Evolutionary conservation across 2,113 vertebrate species (phyloP), one percentile per base, ranked within the genome.

Genomic region (Nannospalax galili): DNA sequence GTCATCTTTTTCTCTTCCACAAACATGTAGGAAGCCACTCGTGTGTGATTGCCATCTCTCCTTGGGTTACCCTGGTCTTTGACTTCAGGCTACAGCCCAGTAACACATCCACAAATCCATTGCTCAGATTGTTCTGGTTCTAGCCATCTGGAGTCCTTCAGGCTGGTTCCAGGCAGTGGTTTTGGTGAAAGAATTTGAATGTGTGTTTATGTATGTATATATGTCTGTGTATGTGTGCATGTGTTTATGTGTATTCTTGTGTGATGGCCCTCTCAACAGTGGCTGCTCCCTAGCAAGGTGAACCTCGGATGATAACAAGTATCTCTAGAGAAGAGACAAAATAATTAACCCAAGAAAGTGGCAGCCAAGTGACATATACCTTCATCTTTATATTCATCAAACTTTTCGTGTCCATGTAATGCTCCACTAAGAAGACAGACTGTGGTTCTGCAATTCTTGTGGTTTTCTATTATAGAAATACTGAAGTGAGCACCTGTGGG

Each of bases 1-100:
- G 5, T 42, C 11, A 30, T 58, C 32, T 62, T 30, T 22, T 28
- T 58, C 14, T 67, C 58, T 79, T 77, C 72, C 28, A 12, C 60
- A 65, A 84, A n/a, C 28, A 56, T 12, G 52, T 37, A 60, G 69
- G 64, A 75, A 84, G n/a, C 58, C 73, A 58, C 7, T 2, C 20
- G 5, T 28, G 30, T 15, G 48, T 19, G 52, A 2, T 3, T 4
- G 0, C n/a, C 52, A 1, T 0, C 22, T 28, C 28, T 78, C 80
- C n/a, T 69, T 10, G 4, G 5, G 15, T 45, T 17, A 1, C 24
- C 72, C 70, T 32, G 16, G 37, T 15, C 74, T n/a, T 5, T 37
- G 86, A 64, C 30, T 58, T 22, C 24, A n/a, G n/a, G n/a, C n/a
- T n/a, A n/a, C n/a, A n/a, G n/a, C n/a, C n/a, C n/a, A n/a, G n/a